These are phyloP conservation scores for Nemotelus nigrinus DNA, from an alignment of 2,888 invertebrate genomes.

Conservation along the genomic window DNA sequence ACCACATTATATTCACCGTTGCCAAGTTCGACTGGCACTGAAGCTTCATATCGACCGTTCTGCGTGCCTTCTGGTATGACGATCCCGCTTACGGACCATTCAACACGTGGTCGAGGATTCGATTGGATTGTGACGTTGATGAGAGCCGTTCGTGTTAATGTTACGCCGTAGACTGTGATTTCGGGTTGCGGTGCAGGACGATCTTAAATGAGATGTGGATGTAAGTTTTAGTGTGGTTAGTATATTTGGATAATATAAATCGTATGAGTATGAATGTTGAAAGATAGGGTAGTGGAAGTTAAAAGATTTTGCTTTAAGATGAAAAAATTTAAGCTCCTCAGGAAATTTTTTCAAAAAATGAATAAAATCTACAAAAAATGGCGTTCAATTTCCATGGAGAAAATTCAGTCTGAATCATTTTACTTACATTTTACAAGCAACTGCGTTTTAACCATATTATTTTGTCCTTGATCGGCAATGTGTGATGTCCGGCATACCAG, in stretches of 20 bases:
- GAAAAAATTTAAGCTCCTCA: not conserved
- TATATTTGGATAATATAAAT: too few relatives aligned
- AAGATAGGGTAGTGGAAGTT: not conserved
- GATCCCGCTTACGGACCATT: constrained; percentile 74
- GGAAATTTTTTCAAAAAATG: too few relatives aligned
- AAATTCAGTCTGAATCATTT: too few relatives aligned
- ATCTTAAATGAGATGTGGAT: constrained; percentile 66
- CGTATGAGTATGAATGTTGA: too few relatives aligned
- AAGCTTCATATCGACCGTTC: constrained; percentile 60
- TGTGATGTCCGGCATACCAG: constrained; percentile 77
- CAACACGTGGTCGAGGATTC: constrained; percentile 75
- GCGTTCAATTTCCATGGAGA: too few relatives aligned
- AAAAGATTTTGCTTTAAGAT: not conserved
- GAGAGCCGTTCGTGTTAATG: constrained; percentile 75
- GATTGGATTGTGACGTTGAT: constrained; percentile 79
- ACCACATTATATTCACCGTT: constrained; percentile 77
- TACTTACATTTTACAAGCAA: constrained; percentile 72
- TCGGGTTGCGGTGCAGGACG: constrained; percentile 71
- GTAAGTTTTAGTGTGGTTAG: not conserved
- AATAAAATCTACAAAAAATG: too few relatives aligned
- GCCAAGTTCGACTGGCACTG: constrained; percentile 59
- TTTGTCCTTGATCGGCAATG: constrained; percentile 61
- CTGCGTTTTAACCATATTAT: constrained; percentile 58
- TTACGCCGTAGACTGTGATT: constrained; percentile 77
- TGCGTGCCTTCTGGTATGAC: constrained; percentile 67